Conservation (phyloP, 2,888 invertebrate genomes). For the Erebia palarica region DNA sequence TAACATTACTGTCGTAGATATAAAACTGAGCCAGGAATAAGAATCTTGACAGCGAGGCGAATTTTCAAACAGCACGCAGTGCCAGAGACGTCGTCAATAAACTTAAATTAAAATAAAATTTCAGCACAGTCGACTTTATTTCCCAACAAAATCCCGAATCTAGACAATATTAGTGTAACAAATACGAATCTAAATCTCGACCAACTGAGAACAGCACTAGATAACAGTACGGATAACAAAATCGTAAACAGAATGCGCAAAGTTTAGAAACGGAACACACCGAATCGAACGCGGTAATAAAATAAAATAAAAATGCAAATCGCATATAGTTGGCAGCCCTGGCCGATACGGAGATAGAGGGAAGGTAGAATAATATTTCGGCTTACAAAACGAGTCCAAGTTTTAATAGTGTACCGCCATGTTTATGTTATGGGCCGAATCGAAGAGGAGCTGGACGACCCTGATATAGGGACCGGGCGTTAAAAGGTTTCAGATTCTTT, state of each 20-base stretch:
- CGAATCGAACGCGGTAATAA: conserved; percentile 51
- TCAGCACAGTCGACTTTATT: conserved; percentile 23
- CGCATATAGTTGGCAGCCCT: conserved; percentile 66
- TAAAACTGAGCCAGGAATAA: not conserved
- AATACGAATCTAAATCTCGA: conserved; percentile 48
- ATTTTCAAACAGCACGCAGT: not conserved
- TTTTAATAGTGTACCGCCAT: conserved; percentile 80
- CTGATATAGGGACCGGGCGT: conserved; percentile 46
- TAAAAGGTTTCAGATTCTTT: conserved; percentile 44
- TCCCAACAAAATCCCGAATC: conserved; percentile 28
- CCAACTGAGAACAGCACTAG: conserved; percentile 49
- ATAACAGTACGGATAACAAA: conserved; percentile 46
- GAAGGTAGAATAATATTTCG: conserved; percentile 82
- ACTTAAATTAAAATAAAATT: conserved; percentile 27
- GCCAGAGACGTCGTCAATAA: conserved; percentile 17
- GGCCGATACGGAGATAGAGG: conserved; percentile 64
- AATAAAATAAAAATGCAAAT: conserved; percentile 75
- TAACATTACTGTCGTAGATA: not conserved
- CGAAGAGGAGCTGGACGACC: conserved; percentile 47
- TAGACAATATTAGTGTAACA: conserved; percentile 34
- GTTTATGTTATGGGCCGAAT: conserved; percentile 77
- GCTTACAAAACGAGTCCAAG: conserved; percentile 81
- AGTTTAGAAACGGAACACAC: conserved; percentile 47
- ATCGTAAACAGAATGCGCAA: conserved; percentile 50
- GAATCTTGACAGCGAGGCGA: not conserved